Evolutionary conservation across 2,113 vertebrate genomes (phyloP).

Genomic region (Diadophis punctatus): DNA sequence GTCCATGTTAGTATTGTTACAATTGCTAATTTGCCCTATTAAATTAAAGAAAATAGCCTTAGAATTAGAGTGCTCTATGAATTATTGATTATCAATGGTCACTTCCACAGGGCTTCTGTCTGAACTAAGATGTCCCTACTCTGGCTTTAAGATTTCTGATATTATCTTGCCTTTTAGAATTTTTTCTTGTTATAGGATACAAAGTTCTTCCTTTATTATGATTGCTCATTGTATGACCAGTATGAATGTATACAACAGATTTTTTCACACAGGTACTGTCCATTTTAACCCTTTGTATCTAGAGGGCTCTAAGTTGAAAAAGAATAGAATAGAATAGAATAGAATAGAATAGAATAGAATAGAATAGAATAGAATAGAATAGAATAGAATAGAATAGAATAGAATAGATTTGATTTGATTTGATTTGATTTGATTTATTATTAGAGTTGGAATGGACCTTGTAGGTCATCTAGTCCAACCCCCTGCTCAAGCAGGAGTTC

Average conservation of each 20-base stretch:
- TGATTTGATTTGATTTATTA: too few relatives aligned
- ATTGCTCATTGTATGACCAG: background rate
- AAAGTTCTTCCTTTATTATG: background rate
- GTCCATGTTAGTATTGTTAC: background rate
- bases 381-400: too few relatives aligned
- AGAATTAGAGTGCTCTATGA: too few relatives aligned
- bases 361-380: too few relatives aligned
- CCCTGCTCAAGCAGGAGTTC: too few relatives aligned
- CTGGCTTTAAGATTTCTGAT: background rate
- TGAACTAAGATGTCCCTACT: background rate
- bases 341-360: too few relatives aligned
- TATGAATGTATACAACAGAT: background rate
- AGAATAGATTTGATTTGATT: too few relatives aligned
- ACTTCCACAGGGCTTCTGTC: background rate
- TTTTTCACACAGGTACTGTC: background rate
- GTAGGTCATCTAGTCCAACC: too few relatives aligned
- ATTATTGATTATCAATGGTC: too few relatives aligned
- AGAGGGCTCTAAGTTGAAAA: background rate
- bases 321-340: too few relatives aligned
- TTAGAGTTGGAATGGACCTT: too few relatives aligned
- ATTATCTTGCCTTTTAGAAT: background rate
- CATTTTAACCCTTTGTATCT: background rate
- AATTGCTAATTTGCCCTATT: background rate
- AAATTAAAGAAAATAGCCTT: background rate
- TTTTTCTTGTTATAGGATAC: background rate